phyloP scores from a whole-genome alignment of 2,888 invertebrate species.

The Eremobia ochroleuca region DNA sequence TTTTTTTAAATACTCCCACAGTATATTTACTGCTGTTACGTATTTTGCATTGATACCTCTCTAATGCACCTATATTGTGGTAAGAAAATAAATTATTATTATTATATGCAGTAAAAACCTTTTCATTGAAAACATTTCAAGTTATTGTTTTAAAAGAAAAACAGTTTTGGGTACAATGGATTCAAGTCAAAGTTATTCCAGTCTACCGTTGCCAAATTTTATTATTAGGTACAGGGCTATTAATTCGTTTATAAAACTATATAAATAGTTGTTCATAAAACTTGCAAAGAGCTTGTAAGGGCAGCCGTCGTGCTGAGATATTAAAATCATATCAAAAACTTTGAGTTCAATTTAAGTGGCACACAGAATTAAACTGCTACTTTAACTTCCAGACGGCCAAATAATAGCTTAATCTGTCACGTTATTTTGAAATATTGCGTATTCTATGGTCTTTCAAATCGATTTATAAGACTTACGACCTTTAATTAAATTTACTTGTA shows the following conservation, averaged over 20 bases:
- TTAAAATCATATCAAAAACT: constrained; percentile 47
- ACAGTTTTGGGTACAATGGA: constrained; percentile 18
- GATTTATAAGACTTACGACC: constrained; percentile 11
- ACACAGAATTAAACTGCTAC: constrained; percentile 34
- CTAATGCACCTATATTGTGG: too few species aligned
- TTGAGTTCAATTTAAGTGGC: constrained; percentile 22
- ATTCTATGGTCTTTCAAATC: constrained; percentile 12
- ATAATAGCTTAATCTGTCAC: constrained; percentile 32
- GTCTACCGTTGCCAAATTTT: constrained; percentile 12
- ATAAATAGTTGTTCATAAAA: constrained; percentile 41
- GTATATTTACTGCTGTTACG: too few species aligned
- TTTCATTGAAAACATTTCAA: constrained; percentile 18
- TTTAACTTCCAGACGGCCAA: constrained; percentile 38
- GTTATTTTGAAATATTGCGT: constrained; percentile 38
- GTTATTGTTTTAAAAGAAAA: constrained; percentile 16
- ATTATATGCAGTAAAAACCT: constrained; percentile 25
- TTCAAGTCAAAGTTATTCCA: constrained; percentile 12
- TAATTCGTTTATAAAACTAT: constrained; percentile 43
- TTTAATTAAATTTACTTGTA: neutral
- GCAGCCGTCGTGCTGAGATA: constrained; percentile 35
- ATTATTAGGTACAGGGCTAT: constrained; percentile 23
- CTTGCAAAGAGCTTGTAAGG: constrained; percentile 31
- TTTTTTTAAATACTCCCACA: too few species aligned
- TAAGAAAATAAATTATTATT: too few species aligned
- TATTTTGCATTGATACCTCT: too few species aligned